Conservation (phyloP, 64 coral and sea anemone genomes). For the Dendronephthya gigantea region DNA sequence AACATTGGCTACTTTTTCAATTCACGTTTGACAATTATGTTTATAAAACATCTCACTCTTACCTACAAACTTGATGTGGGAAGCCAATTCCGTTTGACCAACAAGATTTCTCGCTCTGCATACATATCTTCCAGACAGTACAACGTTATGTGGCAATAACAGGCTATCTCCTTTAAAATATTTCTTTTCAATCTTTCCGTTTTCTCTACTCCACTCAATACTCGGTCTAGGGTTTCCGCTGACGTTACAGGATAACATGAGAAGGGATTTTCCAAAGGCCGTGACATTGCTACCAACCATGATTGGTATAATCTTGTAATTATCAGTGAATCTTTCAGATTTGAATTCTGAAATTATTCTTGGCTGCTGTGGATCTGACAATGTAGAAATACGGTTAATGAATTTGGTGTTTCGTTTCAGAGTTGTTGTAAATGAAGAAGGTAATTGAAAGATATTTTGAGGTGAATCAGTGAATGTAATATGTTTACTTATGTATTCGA, state of each 20-base stretch:
- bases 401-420: too few relatives aligned
- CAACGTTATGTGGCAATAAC: background rate
- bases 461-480: background rate
- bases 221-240: background rate
- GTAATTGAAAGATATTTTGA: too few relatives aligned
- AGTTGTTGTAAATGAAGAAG: too few relatives aligned
- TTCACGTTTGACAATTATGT: too few relatives aligned
- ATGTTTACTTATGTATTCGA: background rate
- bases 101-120: background rate
- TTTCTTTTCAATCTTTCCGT: background rate
- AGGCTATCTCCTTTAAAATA: background rate
- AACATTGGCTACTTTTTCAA: too few relatives aligned
- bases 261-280: background rate
- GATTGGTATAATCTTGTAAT: background rate
- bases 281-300: slow-evolving; percentile 1
- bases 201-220: background rate
- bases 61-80: background rate
- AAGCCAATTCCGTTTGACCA: background rate
- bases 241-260: background rate
- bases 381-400: too few relatives aligned
- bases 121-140: background rate
- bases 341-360: background rate
- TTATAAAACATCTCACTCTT: background rate
- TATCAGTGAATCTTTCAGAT: background rate
- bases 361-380: background rate